Conservation (phyloP, 2,888 invertebrate species). For the Myopa tessellatipennis region DNA sequence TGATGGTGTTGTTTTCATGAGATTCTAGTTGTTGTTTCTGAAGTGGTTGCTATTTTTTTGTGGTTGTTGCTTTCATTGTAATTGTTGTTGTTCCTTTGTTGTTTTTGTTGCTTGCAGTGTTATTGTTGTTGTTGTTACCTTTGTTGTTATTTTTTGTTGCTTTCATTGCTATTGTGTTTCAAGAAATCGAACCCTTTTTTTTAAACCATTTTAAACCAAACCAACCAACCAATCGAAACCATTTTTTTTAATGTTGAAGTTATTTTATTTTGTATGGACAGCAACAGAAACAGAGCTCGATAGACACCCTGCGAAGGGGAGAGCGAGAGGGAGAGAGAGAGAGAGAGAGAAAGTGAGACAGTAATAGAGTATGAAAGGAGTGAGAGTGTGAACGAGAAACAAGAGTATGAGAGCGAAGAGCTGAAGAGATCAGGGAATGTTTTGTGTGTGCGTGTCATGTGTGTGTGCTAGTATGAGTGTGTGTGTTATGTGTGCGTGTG, state of each 20-base stretch:
- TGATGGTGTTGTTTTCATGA: neutral
- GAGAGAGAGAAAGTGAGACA: too few species aligned
- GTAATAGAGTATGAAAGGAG: too few species aligned
- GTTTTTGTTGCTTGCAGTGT: neutral
- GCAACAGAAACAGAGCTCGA: neutral
- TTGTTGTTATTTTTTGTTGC: neutral
- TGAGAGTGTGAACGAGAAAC: too few species aligned
- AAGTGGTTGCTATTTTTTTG: neutral
- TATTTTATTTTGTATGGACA: slow-evolving; percentile 9
- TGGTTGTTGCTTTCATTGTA: neutral
- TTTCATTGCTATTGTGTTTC: slow-evolving; percentile 9
- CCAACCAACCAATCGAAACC: too few species aligned
- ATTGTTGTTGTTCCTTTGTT: neutral
- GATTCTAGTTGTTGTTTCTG: neutral
- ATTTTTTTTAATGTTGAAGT: neutral
- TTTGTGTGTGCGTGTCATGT: slow-evolving; percentile 2
- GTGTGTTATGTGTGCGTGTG: slow-evolving; percentile 11
- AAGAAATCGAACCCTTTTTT: neutral
- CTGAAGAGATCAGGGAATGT: too few species aligned
- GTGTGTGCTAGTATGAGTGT: neutral
- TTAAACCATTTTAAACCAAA: too few species aligned
- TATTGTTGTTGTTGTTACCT: neutral
- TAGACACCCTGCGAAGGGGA: too few species aligned
- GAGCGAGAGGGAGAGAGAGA: too few species aligned
- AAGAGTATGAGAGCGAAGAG: too few species aligned